Evolutionary conservation across 2,113 vertebrate genomes (phyloP).

Genomic region (Chunga burmeisteri): DNA sequence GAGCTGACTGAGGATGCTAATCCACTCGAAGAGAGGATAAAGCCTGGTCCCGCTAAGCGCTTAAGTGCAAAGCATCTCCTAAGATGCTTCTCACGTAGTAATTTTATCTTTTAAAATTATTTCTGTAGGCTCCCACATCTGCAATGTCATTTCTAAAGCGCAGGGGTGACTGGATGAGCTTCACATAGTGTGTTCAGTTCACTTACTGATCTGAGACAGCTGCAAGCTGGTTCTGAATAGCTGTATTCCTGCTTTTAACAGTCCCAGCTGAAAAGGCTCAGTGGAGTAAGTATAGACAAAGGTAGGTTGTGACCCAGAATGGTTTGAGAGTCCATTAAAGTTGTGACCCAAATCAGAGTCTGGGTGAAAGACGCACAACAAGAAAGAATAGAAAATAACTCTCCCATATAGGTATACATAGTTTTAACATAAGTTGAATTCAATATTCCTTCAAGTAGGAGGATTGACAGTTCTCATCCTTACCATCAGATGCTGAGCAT

Average conservation of each 20-base stretch:
- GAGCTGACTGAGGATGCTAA: neutral
- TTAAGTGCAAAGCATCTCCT: neutral
- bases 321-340: neutral
- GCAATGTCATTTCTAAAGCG: neutral
- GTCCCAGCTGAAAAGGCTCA: neutral
- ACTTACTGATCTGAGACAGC: no score
- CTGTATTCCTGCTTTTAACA: neutral
- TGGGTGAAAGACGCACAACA: neutral
- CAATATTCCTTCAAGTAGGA: neutral
- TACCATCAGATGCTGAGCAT: neutral
- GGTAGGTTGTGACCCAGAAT: neutral
- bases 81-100: neutral
- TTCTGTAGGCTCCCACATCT: neutral
- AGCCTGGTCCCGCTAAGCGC: neutral
- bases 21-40: neutral
- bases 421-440: neutral
- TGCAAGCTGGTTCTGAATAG: neutral
- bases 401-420: neutral
- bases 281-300: rapidly evolving
- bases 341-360: neutral
- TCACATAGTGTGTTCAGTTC: neutral
- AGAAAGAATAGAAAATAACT: neutral
- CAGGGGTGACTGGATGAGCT: neutral
- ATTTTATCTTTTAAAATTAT: neutral
- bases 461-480: neutral